Base-by-base conservation (phyloP, 1,140 invertebrate species). In the Lysiphlebus fabarum region DNA sequence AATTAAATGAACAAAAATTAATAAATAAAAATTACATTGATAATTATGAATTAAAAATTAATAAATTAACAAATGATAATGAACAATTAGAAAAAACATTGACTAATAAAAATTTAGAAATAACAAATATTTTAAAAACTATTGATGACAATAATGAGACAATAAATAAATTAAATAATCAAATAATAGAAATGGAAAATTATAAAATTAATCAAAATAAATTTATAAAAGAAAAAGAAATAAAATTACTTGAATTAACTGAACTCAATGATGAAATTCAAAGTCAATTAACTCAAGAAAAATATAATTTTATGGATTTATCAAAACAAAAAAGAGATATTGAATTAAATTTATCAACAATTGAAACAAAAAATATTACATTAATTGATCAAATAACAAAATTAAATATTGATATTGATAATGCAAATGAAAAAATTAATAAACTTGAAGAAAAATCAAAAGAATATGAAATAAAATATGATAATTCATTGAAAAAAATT, bases 221-320 rank as follows among this genome's bases (percentile, higher is more conserved):
- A 6, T 34, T n/a, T 6, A 10, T 36, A 3, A 38, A 38, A 7
- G n/a, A 33, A 3, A 17, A 17, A 8, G 50, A 64, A 17, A 61
- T 43, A 14, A 61, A 56, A 48, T 11, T 64, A 1, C 54, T 55
- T 58, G 62, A 64, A 37, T 56, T 64, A 17, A 50, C 11, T 7
- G 62, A 64, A 41, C 51, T 64, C 3, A 36, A 44, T 11, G 56
- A 64, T 14, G 62, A 64, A 40, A 45, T 58, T 45, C 50, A 61
- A 37, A 64, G 58, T 49, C 62, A 64, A 50, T 9, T 64, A 12
- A 33, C 33, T 1, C 38, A 58, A 26, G 59, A 61, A 47, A 44
- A 14, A 6, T 49, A 34, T 26, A 61, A 44, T 41, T 40, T 9
- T 0, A 0, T 44, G n/a, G 6, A n/a, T 8, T n/a, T 61, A 10